Conservation (phyloP, 2,888 invertebrate species). For the Lepidocyrtinus sp. region DNA sequence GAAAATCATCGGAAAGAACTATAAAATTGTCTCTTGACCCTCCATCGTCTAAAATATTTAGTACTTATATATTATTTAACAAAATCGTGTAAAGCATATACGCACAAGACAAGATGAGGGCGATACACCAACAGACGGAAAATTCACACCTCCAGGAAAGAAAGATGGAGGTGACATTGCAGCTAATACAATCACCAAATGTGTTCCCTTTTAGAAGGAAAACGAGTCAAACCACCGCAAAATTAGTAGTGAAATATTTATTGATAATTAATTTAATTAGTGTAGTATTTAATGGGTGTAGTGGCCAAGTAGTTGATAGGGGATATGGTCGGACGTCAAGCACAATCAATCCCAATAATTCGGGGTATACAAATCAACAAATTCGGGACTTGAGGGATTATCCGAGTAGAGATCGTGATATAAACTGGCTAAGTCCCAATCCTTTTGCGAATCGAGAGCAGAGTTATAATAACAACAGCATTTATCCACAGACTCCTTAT, state of each 20-base stretch:
- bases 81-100: too few species aligned
- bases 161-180: too few species aligned
- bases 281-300: not conserved
- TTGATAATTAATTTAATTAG: not conserved
- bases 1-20: not conserved
- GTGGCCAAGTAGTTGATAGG: conserved; percentile 41
- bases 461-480: not conserved
- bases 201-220: conserved; percentile 56
- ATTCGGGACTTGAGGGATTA: conserved; percentile 55
- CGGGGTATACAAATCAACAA: conserved; percentile 37
- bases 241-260: not conserved
- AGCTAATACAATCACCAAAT: conserved; percentile 29
- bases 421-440: conserved; percentile 64
- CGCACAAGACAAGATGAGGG: too few species aligned
- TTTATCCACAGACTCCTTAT: not conserved
- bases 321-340: conserved; percentile 40
- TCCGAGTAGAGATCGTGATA: conserved; percentile 50
- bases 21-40: too few species aligned
- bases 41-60: too few species aligned
- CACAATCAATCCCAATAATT: conserved; percentile 28
- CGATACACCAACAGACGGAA: too few species aligned
- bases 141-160: too few species aligned
- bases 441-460: conserved; percentile 53
- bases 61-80: too few species aligned
- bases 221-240: conserved; percentile 1